Evolutionary conservation across 2,113 vertebrate genomes (phyloP), one percentile per base, ranked within the genome.

Genomic region (Argyrosomus japonicus): DNA sequence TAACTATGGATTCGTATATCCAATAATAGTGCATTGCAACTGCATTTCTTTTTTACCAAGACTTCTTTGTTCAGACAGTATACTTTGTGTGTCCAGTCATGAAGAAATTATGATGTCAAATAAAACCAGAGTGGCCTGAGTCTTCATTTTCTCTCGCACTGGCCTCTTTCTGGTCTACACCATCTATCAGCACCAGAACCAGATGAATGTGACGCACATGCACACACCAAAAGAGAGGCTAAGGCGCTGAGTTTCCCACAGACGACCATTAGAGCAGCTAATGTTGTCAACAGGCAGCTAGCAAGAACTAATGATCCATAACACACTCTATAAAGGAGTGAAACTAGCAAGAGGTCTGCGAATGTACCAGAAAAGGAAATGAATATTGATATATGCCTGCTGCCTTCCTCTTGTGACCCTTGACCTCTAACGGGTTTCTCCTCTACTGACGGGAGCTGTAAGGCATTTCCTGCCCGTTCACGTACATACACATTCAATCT

Each of bases 391-490:
- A 91, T 86, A 92, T 87, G 75, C 77, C 84, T 86, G 77, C 88
- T 92, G 78, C 86, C 87, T 89, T 91, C 78, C 81, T 88, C 71
- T 83, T 83, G 68, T 48, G 64, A 93, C 91, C 91, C 82, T 80
- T 91, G 81, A 91, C 90, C 83, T 87, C 68, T 53, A 74, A 89
- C 48, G 78, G 85, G 85, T 84, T 91, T 89, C 85, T 91, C 72
- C 79, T 90, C 78, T 86, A 84, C 87, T 92, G 90, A 90, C 76
- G 64, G 82, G 71, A 85, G 50, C 74, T 79, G 67, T 83, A 62
- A 88, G 90, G 90, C 80, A 92, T 94, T 93, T 94, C 93, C 93
- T 94, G 91, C 81, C 80, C 68, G 48, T 87, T 87, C 61, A 57
- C n/a, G 54, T 89, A 87, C 68, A 75, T 83, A 81, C 84, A 67